Percentiles rank a stretch among this genome's conserved stretches.
Evolutionary conservation across 2,113 vertebrate genomes (phyloP).

Genomic region (Mustela nigripes): DNA sequence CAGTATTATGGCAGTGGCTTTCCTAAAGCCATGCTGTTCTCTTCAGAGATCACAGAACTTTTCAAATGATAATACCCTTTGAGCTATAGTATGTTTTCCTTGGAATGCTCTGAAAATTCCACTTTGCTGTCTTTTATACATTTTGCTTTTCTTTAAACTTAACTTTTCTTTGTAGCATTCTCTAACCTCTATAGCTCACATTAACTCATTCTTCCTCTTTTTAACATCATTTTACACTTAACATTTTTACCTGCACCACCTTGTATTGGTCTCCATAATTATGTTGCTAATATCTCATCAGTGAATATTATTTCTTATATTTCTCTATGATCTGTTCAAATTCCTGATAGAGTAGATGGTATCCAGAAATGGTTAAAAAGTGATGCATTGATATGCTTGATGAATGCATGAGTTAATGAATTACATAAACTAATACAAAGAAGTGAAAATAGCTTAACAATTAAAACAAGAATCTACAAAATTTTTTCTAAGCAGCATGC

Average conservation of each 20-base stretch:
- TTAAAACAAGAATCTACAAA: background rate
- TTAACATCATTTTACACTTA: conserved; percentile 1
- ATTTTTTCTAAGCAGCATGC: background rate
- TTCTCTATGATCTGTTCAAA: background rate
- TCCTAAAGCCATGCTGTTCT: background rate
- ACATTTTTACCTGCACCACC: background rate
- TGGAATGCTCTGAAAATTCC: background rate
- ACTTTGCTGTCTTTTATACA: background rate
- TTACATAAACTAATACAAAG: background rate
- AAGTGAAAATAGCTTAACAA: background rate
- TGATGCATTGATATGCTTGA: background rate
- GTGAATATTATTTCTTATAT: background rate
- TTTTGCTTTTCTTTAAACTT: background rate
- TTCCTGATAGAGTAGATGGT: background rate
- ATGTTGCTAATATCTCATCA: background rate
- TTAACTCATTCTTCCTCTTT: background rate
- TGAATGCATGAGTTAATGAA: background rate
- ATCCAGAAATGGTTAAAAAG: background rate
- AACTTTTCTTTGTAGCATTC: background rate
- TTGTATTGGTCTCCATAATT: background rate
- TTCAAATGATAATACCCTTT: background rate
- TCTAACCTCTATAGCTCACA: background rate
- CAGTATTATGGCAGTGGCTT: background rate
- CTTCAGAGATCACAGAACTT: background rate
- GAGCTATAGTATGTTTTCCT: background rate